Evolutionary conservation across 2,888 invertebrate genomes (phyloP).

Genomic region (Pachycephus smyrnensis): DNA sequence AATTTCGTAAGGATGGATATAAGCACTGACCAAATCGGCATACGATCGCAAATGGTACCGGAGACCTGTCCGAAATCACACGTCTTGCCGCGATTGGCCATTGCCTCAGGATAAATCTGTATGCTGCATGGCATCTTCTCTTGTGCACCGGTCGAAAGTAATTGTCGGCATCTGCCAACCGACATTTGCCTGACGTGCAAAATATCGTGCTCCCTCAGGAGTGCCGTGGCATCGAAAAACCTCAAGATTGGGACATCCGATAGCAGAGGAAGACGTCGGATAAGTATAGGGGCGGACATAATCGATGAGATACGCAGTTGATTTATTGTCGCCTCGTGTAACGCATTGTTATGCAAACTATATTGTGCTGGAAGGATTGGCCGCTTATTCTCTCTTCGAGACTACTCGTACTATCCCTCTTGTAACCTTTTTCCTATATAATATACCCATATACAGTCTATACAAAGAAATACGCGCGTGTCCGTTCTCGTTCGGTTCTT

Average conservation of each 20-base stretch:
- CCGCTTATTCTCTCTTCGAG: background rate
- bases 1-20: too few species aligned
- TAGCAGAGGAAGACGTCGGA: constrained; percentile 44
- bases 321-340: constrained; percentile 18
- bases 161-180: constrained; percentile 48
- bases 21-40: too few species aligned
- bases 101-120: constrained; percentile 17
- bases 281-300: constrained; percentile 48
- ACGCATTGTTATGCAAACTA: constrained; percentile 8
- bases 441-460: too few species aligned
- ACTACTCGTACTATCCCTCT: background rate
- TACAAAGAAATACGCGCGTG: too few species aligned
- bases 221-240: constrained; percentile 29
- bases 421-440: too few species aligned
- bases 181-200: constrained; percentile 39
- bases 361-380: background rate
- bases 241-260: constrained; percentile 47
- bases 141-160: constrained; percentile 35
- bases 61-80: background rate
- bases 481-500: too few species aligned
- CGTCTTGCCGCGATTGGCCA: background rate
- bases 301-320: constrained; percentile 23
- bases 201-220: constrained; percentile 25
- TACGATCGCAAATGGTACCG: background rate
- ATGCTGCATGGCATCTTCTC: background rate